These are phyloP conservation scores for Coryphaenoides rupestris DNA, from an alignment of 2,113 vertebrate genomes.

Conservation along the genomic window DNA sequence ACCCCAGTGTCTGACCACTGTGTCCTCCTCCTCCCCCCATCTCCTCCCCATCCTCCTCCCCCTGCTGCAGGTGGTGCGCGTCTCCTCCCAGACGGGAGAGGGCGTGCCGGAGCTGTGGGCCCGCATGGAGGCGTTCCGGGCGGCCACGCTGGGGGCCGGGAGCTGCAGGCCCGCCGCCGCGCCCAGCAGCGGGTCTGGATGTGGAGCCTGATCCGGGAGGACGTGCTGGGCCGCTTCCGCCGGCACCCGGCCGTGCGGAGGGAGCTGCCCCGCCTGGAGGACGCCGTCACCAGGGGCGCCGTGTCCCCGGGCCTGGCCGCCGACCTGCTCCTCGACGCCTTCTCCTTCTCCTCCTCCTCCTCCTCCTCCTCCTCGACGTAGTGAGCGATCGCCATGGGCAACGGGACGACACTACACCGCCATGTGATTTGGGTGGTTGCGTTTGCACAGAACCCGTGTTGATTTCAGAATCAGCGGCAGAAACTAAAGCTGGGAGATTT, in stretches of 20 bases:
- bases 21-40: too few species aligned
- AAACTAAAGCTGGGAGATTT: too few species aligned
- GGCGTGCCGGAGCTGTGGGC: slow-evolving; percentile 90
- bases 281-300: slow-evolving; percentile 79
- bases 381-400: slow-evolving; percentile 6
- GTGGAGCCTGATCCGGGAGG: slow-evolving; percentile 94
- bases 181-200: slow-evolving; percentile 94
- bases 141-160: slow-evolving; percentile 74
- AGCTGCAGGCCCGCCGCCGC: slow-evolving; percentile 74
- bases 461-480: neutral
- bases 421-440: too few species aligned
- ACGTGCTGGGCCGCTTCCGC: slow-evolving; percentile 81
- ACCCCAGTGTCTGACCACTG: too few species aligned
- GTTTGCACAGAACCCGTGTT: neutral
- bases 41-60: neutral
- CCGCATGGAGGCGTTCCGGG: slow-evolving; percentile 80
- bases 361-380: slow-evolving; percentile 19
- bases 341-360: slow-evolving; percentile 65
- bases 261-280: slow-evolving; percentile 82
- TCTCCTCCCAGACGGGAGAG: slow-evolving; percentile 85
- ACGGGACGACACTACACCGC: slow-evolving; percentile 4
- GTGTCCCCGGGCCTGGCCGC: slow-evolving; percentile 91
- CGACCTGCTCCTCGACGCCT: slow-evolving; percentile 86
- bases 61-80: slow-evolving; percentile 81
- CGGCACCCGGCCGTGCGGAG: slow-evolving; percentile 78